Percentiles rank a stretch among this genome's conserved stretches.
Evolutionary conservation across 2,113 vertebrate species (phyloP).

Genomic region (Hippopotamus amphibius): DNA sequence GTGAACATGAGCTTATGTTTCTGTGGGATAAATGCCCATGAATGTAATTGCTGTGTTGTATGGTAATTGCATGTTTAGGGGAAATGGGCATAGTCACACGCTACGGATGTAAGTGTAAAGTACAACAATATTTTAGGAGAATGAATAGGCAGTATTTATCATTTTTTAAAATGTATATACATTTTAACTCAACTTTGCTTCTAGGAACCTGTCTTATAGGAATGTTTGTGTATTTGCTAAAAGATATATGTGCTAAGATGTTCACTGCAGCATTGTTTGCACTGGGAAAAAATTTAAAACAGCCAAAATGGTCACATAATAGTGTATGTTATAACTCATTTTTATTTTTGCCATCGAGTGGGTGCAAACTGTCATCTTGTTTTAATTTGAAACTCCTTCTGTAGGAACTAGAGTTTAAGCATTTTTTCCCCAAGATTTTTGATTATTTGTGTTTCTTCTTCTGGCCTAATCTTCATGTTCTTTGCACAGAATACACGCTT

Average conservation of each 20-base stretch:
- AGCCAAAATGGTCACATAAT: background rate
- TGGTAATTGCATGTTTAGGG: background rate
- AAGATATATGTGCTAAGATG: background rate
- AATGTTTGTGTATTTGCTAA: slow-evolving; percentile 30
- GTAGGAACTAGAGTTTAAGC: background rate
- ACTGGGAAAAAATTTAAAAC: background rate
- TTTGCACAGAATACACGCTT: slow-evolving; percentile 35
- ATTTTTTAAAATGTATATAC: background rate
- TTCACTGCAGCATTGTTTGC: slow-evolving; percentile 10
- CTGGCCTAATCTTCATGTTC: background rate
- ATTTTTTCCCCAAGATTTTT: background rate
- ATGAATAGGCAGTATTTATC: background rate
- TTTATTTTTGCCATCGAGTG: background rate
- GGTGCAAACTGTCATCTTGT: background rate
- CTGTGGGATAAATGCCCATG: background rate
- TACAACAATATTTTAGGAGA: slow-evolving; percentile 2
- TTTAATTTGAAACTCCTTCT: slow-evolving; percentile 55
- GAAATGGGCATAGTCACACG: background rate
- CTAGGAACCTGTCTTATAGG: slow-evolving; percentile 34
- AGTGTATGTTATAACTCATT: background rate
- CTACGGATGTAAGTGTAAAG: background rate
- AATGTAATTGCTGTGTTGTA: background rate
- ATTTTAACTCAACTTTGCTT: slow-evolving; percentile 21
- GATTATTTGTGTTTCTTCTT: slow-evolving; percentile 38
- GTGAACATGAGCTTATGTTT: background rate